phyloP scores from a whole-genome alignment of 37 sponge, comb jelly and placozoan species.

The Tethya wilhelma region DNA sequence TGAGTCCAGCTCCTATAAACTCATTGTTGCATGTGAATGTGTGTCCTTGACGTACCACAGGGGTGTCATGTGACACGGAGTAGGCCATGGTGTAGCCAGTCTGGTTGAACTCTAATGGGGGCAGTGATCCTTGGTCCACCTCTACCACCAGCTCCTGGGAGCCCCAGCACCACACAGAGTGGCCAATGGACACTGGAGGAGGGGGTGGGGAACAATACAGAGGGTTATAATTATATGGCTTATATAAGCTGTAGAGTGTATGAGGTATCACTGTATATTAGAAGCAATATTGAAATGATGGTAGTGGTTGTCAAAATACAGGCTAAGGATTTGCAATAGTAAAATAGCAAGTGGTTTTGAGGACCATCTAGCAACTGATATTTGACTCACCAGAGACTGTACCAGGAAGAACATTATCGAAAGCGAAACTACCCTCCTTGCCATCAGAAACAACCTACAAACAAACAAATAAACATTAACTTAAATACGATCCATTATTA shows the following conservation, averaged over 20 bases:
- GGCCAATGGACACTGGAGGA: conserved; percentile 31
- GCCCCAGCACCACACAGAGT: conserved; percentile 78
- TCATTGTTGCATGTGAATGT: not conserved
- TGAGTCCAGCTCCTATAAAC: too few species aligned
- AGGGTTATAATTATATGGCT: too few species aligned
- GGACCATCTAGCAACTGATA: not conserved
- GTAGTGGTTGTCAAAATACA: too few species aligned
- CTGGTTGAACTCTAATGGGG: conserved; percentile 37
- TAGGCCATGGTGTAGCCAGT: conserved; percentile 48
- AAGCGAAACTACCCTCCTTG: not conserved
- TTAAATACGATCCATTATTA: too few species aligned
- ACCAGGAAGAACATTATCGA: not conserved
- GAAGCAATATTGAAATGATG: too few species aligned
- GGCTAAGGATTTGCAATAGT: too few species aligned
- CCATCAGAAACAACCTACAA: not conserved
- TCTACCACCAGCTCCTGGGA: conserved; percentile 3
- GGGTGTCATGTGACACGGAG: conserved; percentile 29
- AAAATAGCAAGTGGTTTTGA: not conserved
- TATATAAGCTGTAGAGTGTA: too few species aligned
- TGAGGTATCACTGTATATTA: too few species aligned
- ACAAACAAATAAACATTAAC: not conserved
- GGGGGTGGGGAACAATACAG: not conserved
- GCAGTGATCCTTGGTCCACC: conserved; percentile 2
- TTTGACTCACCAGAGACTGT: not conserved
- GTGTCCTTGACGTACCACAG: conserved; percentile 43